Conservation (phyloP, 2,888 invertebrate species). For the Melanophora roralis region DNA sequence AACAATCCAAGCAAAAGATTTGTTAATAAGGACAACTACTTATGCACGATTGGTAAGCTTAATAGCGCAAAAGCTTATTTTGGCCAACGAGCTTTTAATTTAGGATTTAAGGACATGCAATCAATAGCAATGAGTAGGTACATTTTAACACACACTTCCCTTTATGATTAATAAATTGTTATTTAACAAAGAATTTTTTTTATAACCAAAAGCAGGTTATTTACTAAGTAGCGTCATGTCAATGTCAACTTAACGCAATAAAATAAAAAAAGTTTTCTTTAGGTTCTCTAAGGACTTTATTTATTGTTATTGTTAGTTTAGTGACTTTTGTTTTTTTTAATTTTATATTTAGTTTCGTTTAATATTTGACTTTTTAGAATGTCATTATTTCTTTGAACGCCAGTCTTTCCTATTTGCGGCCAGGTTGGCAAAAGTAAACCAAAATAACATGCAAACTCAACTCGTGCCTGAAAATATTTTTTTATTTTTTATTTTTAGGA, state of each 20-base stretch:
- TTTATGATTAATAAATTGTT: not conserved
- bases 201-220: not conserved
- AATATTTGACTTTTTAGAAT: not conserved
- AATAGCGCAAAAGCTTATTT: not conserved
- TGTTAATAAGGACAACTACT: too few relatives aligned
- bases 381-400: not conserved
- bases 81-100: not conserved
- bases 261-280: too few relatives aligned
- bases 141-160: conserved; percentile 38
- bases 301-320: not conserved
- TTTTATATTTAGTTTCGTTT: too few relatives aligned
- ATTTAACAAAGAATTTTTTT: not conserved
- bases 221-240: too few relatives aligned
- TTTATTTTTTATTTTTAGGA: conserved; percentile 16
- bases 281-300: not conserved
- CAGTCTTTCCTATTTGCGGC: not conserved
- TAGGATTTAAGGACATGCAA: conserved; percentile 59
- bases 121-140: conserved; percentile 50
- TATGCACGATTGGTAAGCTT: not conserved
- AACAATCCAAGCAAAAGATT: not conserved
- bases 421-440: not conserved
- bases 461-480: conserved; percentile 47
- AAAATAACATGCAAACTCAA: not conserved
- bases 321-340: not conserved
- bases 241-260: too few relatives aligned